A percentile compares a stretch with the other conserved stretches of the same genome.
These are phyloP conservation scores for Baryphthengus martii DNA, from an alignment of 2,113 vertebrate genomes.

Conservation along the genomic window DNA sequence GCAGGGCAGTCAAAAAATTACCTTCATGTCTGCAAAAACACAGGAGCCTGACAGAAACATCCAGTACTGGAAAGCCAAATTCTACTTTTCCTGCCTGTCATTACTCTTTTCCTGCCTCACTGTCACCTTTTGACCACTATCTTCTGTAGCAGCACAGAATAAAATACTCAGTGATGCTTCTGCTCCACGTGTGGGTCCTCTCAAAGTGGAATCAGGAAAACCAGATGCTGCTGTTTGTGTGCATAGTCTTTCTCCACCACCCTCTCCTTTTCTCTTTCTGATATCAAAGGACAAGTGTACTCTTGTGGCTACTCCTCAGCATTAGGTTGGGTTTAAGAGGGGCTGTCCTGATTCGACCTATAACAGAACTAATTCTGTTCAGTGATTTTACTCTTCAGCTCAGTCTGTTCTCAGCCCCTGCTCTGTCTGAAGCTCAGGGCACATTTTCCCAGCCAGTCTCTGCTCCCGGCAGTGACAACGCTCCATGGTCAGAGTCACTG, in stretches of 20 bases:
- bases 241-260: background rate
- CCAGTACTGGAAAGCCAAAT: background rate
- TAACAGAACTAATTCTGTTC: too few species aligned
- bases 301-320: background rate
- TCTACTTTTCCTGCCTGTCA: background rate
- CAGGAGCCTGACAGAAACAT: background rate
- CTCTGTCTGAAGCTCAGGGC: too few species aligned
- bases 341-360: too few species aligned
- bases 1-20: background rate
- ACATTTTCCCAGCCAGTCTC: too few species aligned
- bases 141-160: background rate
- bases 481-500: too few species aligned
- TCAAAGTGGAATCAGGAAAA: background rate
- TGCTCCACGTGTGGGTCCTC: background rate
- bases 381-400: too few species aligned
- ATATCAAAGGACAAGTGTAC: background rate
- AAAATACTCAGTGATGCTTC: background rate
- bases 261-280: background rate
- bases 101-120: background rate
- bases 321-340: background rate
- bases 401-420: too few species aligned
- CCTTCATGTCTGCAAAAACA: background rate
- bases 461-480: too few species aligned
- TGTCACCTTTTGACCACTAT: background rate
- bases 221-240: background rate